phyloP scores from a whole-genome alignment of 1,140 invertebrate species.

The Asbolus verrucosus region DNA sequence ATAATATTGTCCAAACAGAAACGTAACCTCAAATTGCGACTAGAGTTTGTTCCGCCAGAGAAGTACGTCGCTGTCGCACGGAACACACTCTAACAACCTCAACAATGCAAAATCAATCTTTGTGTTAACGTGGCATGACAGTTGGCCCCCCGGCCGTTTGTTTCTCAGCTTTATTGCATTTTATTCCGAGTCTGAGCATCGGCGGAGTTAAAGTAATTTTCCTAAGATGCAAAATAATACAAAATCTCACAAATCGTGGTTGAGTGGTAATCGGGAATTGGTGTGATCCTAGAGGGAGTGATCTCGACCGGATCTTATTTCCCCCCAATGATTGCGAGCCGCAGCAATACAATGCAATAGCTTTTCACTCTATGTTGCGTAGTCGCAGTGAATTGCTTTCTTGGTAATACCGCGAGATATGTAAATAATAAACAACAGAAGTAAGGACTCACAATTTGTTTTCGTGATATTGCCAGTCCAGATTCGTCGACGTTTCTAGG shows the following conservation, averaged over 20 bases:
- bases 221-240: slow-evolving; percentile 5
- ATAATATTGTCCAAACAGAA: too few species aligned
- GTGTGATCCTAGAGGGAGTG: slow-evolving; percentile 37
- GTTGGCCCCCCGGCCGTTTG: too few species aligned
- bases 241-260: slow-evolving; percentile 10
- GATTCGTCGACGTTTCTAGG: too few species aligned
- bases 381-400: slow-evolving; percentile 16
- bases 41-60: too few species aligned
- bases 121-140: too few species aligned
- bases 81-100: too few species aligned
- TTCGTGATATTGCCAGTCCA: not conserved
- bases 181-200: too few species aligned
- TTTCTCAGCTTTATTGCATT: too few species aligned
- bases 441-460: slow-evolving; percentile 7
- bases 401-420: slow-evolving; percentile 27
- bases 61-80: too few species aligned
- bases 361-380: slow-evolving; percentile 5
- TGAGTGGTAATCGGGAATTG: slow-evolving; percentile 33
- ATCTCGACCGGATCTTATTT: slow-evolving; percentile 32
- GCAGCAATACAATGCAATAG: slow-evolving; percentile 14
- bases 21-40: too few species aligned
- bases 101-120: too few species aligned
- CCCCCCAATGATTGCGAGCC: slow-evolving; percentile 16
- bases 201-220: not conserved
- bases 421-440: slow-evolving; percentile 24